Conservation (phyloP, 2,888 invertebrate genomes). For the Lingula anatina region DNA sequence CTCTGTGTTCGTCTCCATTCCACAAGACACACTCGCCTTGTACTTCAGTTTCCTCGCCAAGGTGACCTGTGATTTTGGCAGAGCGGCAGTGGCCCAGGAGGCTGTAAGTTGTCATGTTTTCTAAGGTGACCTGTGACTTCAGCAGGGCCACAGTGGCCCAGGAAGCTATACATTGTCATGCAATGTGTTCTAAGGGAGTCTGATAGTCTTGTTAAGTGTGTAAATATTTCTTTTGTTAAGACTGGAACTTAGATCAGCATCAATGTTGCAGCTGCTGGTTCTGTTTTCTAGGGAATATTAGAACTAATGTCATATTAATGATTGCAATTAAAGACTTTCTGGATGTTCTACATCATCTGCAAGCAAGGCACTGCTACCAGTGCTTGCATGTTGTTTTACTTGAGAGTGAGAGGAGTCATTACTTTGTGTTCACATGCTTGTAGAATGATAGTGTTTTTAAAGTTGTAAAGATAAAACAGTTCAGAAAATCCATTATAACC, state of each 20-base stretch:
- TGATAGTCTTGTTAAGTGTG: too few species aligned
- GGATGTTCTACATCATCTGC: too few species aligned
- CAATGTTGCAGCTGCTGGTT: neutral
- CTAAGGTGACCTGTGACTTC: constrained; percentile 63
- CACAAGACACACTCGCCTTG: constrained; percentile 55
- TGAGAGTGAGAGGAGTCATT: too few species aligned
- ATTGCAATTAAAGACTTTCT: too few species aligned
- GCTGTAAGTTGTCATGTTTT: constrained; percentile 56
- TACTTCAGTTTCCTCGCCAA: constrained; percentile 62
- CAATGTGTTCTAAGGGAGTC: constrained; percentile 60
- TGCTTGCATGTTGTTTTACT: too few species aligned
- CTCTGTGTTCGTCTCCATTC: constrained; percentile 54
- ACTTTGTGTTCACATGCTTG: too few species aligned
- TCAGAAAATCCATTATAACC: too few species aligned
- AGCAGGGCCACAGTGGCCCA: constrained; percentile 64
- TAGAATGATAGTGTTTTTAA: too few species aligned
- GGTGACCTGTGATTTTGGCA: constrained; percentile 63
- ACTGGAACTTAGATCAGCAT: neutral
- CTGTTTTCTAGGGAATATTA: neutral
- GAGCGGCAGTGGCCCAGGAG: constrained; percentile 65
- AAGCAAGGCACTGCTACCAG: too few species aligned
- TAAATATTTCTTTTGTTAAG: too few species aligned
- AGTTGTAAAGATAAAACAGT: too few species aligned
- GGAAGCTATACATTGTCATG: constrained; percentile 59
- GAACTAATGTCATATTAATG: too few species aligned